A percentile compares a stretch with the other conserved stretches of the same genome.
phyloP scores from a whole-genome alignment of 2,113 vertebrate species.

The Scomber colias region DNA sequence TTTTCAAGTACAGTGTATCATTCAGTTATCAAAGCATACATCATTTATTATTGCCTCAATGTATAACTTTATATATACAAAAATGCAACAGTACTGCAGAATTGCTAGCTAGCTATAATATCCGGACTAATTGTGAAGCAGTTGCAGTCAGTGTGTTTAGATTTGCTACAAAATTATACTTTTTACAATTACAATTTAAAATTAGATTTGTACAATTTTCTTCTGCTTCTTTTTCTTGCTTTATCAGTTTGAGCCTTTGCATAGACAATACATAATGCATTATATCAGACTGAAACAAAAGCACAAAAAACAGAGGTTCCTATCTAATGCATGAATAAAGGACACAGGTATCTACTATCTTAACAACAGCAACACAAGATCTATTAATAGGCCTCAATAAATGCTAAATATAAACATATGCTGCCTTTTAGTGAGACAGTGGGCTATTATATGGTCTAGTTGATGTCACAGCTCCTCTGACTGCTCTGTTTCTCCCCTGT shows the following conservation, averaged over 20 bases:
- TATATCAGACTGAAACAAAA: neutral
- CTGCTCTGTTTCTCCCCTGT: constrained; percentile 37
- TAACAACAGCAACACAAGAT: neutral
- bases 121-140: neutral
- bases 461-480: constrained; percentile 31
- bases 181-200: neutral
- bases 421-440: constrained; percentile 12
- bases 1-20: neutral
- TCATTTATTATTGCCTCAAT: too few species aligned
- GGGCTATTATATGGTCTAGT: constrained; percentile 48
- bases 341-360: neutral
- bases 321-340: neutral
- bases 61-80: too few species aligned
- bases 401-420: constrained; percentile 40
- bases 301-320: neutral
- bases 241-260: neutral
- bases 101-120: neutral
- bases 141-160: neutral
- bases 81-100: neutral
- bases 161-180: neutral
- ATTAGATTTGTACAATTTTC: neutral
- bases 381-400: neutral
- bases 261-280: neutral
- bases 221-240: neutral
- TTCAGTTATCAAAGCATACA: too few species aligned